Conservation (phyloP, 2,888 invertebrate species). For the Athrips mouffetella region DNA sequence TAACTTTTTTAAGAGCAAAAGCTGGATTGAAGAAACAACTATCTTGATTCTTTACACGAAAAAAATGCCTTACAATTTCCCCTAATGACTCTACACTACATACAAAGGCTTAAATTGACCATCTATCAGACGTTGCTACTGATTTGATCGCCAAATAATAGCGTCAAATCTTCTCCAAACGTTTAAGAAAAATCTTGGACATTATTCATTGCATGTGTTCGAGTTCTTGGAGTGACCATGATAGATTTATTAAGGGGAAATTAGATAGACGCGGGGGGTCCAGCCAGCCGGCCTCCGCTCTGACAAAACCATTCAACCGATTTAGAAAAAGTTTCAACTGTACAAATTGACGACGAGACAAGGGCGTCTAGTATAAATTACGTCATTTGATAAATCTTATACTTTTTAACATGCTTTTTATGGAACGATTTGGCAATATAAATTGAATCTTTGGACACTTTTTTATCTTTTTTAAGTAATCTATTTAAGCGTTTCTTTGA, state of each 20-base stretch:
- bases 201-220: constrained; percentile 32
- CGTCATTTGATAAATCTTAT: background rate
- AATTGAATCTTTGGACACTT: no score
- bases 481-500: constrained; percentile 59
- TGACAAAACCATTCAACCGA: constrained; percentile 54
- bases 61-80: constrained; percentile 4
- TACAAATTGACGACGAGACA: constrained; percentile 33
- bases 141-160: constrained; percentile 20
- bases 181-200: constrained; percentile 13
- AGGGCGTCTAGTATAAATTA: background rate
- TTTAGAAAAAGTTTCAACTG: constrained; percentile 42
- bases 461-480: constrained; percentile 23
- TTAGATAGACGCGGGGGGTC: constrained; percentile 62
- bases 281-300: constrained; percentile 33
- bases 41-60: background rate
- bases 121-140: constrained; percentile 15
- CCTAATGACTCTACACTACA: constrained; percentile 34
- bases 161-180: constrained; percentile 24
- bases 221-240: constrained; percentile 39
- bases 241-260: constrained; percentile 42
- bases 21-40: background rate
- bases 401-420: no score
- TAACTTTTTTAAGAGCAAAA: background rate
- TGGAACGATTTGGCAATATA: no score
- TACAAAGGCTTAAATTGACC: constrained; percentile 24